Percentiles rank a stretch among this genome's conserved stretches.
Conservation (phyloP, 92 coral and sea anemone genomes). For the Muricea muricata region DNA sequence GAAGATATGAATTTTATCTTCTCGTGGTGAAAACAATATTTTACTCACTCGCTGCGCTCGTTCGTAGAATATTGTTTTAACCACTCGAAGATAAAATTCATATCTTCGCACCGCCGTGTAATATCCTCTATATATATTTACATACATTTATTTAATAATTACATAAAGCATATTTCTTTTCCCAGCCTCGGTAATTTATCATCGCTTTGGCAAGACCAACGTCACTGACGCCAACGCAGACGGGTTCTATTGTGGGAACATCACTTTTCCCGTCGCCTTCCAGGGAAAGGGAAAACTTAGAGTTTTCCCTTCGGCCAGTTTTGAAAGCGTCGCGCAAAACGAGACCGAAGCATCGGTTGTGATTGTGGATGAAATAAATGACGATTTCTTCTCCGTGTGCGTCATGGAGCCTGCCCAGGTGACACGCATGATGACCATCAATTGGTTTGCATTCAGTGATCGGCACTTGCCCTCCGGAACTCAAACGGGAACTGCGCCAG, state of each 20-base stretch:
- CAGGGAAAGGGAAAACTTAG: not conserved
- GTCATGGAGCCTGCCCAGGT: slow-evolving; percentile 16
- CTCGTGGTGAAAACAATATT: no score
- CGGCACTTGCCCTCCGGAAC: not conserved
- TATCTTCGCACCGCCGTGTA: no score
- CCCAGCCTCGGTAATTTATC: not conserved
- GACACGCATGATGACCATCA: not conserved
- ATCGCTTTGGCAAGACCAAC: slow-evolving; percentile 13
- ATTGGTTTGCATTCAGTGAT: slow-evolving; percentile 25
- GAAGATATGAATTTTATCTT: no score
- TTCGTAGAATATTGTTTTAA: no score
- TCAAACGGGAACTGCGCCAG: slow-evolving; percentile 12
- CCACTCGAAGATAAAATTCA: no score
- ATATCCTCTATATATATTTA: no score
- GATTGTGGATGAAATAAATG: not conserved
- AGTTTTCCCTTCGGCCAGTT: slow-evolving; percentile 12
- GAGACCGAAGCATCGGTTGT: slow-evolving; percentile 21
- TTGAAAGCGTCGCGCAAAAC: not conserved
- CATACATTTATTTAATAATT: no score
- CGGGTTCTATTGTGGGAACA: slow-evolving; percentile 11
- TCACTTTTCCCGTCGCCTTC: slow-evolving; percentile 3
- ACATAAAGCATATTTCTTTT: no score
- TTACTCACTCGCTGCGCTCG: no score
- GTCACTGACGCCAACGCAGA: not conserved
- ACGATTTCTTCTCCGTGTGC: not conserved